Base-by-base conservation (phyloP, 2,888 invertebrate species). In the Cosmia trapezina region DNA sequence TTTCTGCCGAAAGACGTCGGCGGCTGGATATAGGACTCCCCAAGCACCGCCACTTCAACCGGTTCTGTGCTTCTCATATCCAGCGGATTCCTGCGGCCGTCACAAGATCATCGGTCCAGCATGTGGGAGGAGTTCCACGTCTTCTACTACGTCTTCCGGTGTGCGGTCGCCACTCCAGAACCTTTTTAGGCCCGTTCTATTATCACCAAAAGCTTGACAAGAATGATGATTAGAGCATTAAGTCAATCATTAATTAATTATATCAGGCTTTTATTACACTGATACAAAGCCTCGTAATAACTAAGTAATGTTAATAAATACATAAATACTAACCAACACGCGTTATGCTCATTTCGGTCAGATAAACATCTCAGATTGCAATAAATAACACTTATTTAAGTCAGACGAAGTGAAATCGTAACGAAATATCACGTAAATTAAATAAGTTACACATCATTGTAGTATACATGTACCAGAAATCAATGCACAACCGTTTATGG, bases 331-430 rank as follows among this genome's bases (percentile, higher is more conserved):
- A 9, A 28, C 12, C 22, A 64, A 17, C 81, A 77, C 82, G 78
- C 78, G 28, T 41, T 41, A 47, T 65, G 64, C 56, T 57, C 57
- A 83, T 83, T 78, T 57, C 60, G 73, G 71, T 62, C 56, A 69
- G 78, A 83, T 78, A 33, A 33, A n/a, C 8, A 78, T 82, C 82
- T 53, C 11, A 33, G 33, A 22, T 14, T 53, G 83, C 56, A 83
- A 70, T 77, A 64, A 76, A 65, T 57, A 70, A 53, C 47, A 45
- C 41, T 12, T 78, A 64, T 83, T 78, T 82, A 53, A 57, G 68
- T 68, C 57, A n/a, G 28, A 56, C 60, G 0, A 19, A 62, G 83
- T 63, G 77, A 77, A 82, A 77, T 77, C 59, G 71, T 62, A 70
- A 78, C 56, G 70, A 70, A 77, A 78, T 28, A 33, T 17, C 41